phyloP scores from a whole-genome alignment of 2,888 invertebrate species.

The Formica aserva region DNA sequence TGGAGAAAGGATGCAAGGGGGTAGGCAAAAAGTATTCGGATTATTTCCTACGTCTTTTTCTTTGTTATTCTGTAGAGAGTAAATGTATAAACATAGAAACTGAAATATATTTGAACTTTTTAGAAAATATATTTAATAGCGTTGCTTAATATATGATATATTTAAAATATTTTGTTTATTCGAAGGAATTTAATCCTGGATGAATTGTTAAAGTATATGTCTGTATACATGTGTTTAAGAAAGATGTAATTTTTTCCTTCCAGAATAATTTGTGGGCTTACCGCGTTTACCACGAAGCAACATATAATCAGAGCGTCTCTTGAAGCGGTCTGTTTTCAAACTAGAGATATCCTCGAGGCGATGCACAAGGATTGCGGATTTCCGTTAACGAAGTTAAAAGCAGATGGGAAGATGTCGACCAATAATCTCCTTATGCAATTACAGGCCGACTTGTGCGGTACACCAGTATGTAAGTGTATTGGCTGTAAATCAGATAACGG shows the following conservation, averaged over 20 bases:
- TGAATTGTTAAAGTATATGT: neutral
- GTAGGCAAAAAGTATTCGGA: constrained; percentile 82
- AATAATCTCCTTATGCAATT: constrained; percentile 97
- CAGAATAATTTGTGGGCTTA: constrained; percentile 96
- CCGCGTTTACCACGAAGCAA: constrained; percentile 96
- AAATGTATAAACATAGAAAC: neutral
- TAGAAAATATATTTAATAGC: neutral
- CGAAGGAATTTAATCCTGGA: neutral
- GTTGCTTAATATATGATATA: neutral
- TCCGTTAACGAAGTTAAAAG: constrained; percentile 93
- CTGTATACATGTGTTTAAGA: neutral
- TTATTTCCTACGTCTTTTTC: neutral
- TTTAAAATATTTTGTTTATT: neutral
- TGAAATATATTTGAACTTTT: neutral
- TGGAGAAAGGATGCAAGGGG: constrained; percentile 99
- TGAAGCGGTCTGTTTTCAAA: constrained; percentile 98
- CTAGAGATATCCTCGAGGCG: constrained; percentile 96
- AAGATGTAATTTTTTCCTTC: constrained; percentile 73
- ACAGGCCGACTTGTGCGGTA: constrained; percentile 97
- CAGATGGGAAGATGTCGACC: constrained; percentile 97
- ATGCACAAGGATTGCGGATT: constrained; percentile 97
- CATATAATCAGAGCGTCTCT: constrained; percentile 97
- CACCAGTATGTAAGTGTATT: constrained; percentile 92
- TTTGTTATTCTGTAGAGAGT: neutral
- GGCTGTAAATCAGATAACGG: neutral